Evolutionary conservation across 2,888 invertebrate genomes (phyloP), one percentile per base, ranked within the genome.

Genomic region (Carpatolechia fugitivella): DNA sequence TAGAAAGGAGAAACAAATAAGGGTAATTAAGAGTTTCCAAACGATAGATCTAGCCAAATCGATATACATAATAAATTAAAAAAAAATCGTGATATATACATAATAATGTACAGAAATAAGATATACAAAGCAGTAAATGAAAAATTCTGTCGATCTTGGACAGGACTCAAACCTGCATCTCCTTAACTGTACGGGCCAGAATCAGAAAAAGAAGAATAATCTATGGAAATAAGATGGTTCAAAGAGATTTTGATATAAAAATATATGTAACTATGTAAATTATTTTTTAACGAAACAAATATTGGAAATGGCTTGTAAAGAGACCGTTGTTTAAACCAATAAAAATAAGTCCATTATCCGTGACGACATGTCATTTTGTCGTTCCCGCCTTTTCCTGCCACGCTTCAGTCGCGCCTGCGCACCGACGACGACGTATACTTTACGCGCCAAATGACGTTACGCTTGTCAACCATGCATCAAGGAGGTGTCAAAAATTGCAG

Each of bases 381-480:
- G 51, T 40, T 13, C 30, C 31, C 30, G 18, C 36, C 38, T 31
- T 54, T 52, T 47, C 31, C 46, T 29, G 46, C 18, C 44, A 31
- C 31, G 47, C 47, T 47, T 14, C 48, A 16, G 3, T 18, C 18
- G 49, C 49, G 35, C 35, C 20, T 35, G 35, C 31, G 35, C 29
- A 13, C 13, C 20, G 35, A n/a, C n/a, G n/a, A n/a, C 52, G 52
- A 38, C 46, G 11, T 16, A 29, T 52, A 51, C 51, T 56, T 55
- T 55, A 60, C 47, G 56, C 55, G 50, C 56, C 56, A 52, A 61
- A 65, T 65, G 61, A 65, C 40, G 64, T 62, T 60, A 30, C 54
- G 56, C 55, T 55, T 49, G 49, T 49, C 49, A 49, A 49, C 49
- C 29, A 49, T 20, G 6, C 35, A 35, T 49, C 49, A 20, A 1